These are phyloP conservation scores for Dyspetes luteomarginatus DNA, from an alignment of 2,888 invertebrate species.

Conservation along the genomic window DNA sequence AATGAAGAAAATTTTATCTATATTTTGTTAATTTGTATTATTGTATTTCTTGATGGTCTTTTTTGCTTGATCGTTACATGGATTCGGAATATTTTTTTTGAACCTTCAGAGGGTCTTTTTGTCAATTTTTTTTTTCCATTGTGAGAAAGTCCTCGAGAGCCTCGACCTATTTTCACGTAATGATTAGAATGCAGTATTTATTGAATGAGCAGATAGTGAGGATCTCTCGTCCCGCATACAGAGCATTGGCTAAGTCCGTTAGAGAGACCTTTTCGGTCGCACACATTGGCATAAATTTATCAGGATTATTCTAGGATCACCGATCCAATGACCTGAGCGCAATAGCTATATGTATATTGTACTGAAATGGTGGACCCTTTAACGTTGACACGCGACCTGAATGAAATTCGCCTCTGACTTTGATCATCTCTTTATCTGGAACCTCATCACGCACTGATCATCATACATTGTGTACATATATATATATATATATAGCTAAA, in stretches of 20 bases:
- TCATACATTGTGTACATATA: not conserved
- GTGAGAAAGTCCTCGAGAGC: no score
- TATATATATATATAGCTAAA: conserved; percentile 19
- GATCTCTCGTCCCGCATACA: conserved; percentile 28
- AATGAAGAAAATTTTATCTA: no score
- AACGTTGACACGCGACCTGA: conserved; percentile 36
- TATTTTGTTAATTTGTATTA: no score
- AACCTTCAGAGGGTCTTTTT: no score
- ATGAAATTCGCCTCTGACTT: conserved; percentile 56
- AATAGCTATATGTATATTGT: not conserved
- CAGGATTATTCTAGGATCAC: conserved; percentile 11
- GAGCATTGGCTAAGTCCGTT: conserved; percentile 8
- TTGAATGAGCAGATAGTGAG: conserved; percentile 31
- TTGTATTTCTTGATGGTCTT: no score
- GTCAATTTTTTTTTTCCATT: no score
- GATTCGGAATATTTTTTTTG: no score
- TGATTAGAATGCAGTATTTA: conserved; percentile 24
- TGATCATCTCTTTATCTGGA: conserved; percentile 57
- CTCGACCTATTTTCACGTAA: not conserved
- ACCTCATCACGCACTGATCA: conserved; percentile 34
- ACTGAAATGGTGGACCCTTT: not conserved
- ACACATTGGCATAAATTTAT: conserved; percentile 53
- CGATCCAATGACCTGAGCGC: not conserved
- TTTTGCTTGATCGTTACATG: no score
- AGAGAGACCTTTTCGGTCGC: not conserved